Percentiles rank a stretch among this genome's conserved stretches.
These are phyloP conservation scores for Temnopleurus reevesii DNA, from an alignment of 53 echinoderm and acorn worm genomes.

Conservation along the genomic window DNA sequence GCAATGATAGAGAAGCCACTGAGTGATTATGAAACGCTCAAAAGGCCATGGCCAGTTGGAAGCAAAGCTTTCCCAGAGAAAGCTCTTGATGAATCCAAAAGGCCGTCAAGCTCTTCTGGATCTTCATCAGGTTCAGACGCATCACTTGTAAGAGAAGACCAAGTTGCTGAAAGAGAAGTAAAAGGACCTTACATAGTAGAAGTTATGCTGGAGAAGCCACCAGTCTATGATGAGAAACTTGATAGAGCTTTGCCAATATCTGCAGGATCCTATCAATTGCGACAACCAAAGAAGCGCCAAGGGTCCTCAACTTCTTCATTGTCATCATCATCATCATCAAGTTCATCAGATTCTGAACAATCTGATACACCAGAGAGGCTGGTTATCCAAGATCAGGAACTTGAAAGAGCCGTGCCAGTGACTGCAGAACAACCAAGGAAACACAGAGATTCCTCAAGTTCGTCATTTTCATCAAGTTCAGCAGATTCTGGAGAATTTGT, in stretches of 20 bases:
- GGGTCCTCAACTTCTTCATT: background rate
- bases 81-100: too few species aligned
- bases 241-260: conserved; percentile 5
- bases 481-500: background rate
- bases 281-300: background rate
- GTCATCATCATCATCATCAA: background rate
- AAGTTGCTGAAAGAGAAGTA: background rate
- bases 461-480: background rate
- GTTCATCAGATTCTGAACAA: background rate
- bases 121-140: background rate
- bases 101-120: background rate
- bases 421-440: background rate
- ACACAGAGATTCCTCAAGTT: background rate
- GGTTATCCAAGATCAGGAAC: background rate
- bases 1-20: background rate
- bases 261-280: background rate
- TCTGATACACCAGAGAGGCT: background rate
- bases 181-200: conserved; percentile 12
- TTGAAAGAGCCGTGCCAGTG: background rate
- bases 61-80: too few species aligned
- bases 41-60: too few species aligned
- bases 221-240: background rate
- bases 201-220: conserved; percentile 29
- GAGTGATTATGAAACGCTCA: background rate
- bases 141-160: background rate